Evolutionary conservation across 2,888 invertebrate species (phyloP), one percentile per base, ranked within the genome.

Genomic region (Epinotia ramella): DNA sequence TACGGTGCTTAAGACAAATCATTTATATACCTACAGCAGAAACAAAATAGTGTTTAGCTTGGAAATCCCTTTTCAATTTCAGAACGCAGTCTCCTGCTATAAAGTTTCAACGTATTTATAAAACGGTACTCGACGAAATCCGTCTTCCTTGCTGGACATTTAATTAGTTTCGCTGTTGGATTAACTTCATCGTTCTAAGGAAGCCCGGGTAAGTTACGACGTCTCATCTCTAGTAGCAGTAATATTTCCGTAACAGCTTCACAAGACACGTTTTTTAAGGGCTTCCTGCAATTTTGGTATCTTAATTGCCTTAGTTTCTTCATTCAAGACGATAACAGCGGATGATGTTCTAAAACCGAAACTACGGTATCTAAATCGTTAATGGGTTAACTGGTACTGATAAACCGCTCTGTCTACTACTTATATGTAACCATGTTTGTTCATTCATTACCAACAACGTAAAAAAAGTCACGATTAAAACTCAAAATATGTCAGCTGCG

Each of bases 121-220:
- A 74, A 76, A 77, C 76, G 80, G 78, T 81, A 80, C 84, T 81
- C 80, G 70, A 82, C 78, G 77, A 78, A 81, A 78, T 78, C 76
- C 80, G 77, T 81, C 85, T 78, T 77, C 79, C 80, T 74, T 80
- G 78, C 73, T 81, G 83, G 85, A 84, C 80, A 84, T 86, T 87
- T 87, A 88, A 88, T 89, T 89, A 88, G 84, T 85, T 86, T 82
- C 81, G 76, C 80, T 81, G 81, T 80, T 73, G 83, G 84, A 87
- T 87, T 86, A 83, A 84, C 82, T 81, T 59, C 62, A 73, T 70
- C 69, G 70, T 77, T 80, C 72, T 78, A 78, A 78, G 81, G 80
- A 78, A 78, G 73, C 71, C 53, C 20, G 16, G 66, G 16, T 59
- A 60, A 33, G 40, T 57, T 53, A 71, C 60, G 57, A 49, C 62